Conservation (phyloP, 2,113 vertebrate species). For the Cisticola juncidis region DNA sequence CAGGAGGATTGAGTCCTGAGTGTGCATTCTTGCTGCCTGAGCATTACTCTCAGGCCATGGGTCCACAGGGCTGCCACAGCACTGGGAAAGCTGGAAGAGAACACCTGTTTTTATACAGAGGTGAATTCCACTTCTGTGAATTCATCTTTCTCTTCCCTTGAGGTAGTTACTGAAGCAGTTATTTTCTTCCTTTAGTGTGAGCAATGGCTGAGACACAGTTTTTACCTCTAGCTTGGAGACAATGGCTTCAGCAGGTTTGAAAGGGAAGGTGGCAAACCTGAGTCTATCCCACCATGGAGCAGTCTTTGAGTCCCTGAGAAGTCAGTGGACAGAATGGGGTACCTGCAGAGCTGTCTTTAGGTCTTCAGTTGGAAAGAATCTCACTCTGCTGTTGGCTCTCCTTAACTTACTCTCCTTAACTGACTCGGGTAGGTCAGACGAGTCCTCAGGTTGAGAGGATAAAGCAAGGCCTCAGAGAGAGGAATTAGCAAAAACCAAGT, state of each 20-base stretch:
- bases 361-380: background rate
- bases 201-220: background rate
- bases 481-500: background rate
- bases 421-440: rapidly evolving
- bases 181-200: background rate
- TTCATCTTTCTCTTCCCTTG: background rate
- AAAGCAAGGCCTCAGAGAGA: background rate
- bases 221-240: background rate
- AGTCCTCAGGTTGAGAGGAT: background rate
- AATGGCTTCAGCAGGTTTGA: background rate
- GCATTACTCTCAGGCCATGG: background rate
- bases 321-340: background rate
- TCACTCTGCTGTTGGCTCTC: background rate
- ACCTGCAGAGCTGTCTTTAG: background rate
- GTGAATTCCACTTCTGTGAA: background rate
- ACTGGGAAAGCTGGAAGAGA: background rate
- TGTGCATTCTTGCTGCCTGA: background rate
- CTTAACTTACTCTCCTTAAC: background rate
- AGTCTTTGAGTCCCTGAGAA: background rate
- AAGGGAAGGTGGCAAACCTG: background rate
- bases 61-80: background rate
- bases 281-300: background rate
- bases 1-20: background rate
- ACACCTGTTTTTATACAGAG: background rate
- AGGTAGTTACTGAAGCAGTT: background rate